Evolutionary conservation across 2,797 vertebrate species (phyloP).

Genomic region (Podargus strigoides): DNA sequence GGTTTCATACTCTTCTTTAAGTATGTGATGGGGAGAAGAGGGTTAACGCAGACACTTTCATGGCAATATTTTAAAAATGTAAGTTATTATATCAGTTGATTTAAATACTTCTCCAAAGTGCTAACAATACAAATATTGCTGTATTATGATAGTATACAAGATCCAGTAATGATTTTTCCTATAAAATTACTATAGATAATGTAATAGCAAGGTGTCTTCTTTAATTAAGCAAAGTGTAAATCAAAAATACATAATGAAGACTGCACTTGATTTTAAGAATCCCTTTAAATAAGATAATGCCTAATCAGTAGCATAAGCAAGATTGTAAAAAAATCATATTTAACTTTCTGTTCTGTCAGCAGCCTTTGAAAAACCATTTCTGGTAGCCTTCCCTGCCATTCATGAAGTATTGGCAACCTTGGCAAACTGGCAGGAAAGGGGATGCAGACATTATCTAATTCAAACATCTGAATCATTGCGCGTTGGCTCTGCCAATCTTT

Average conservation of each 20-base stretch:
- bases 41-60: constrained; percentile 1
- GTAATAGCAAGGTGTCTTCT: not conserved
- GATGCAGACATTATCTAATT: not conserved
- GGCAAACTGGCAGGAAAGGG: constrained; percentile 33
- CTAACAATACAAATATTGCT: not conserved
- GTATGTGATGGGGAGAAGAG: not conserved
- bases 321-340: not conserved
- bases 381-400: constrained; percentile 25
- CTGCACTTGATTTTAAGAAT: not conserved
- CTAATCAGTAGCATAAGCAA: not conserved
- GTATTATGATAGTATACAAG: not conserved
- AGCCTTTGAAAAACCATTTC: constrained; percentile 2
- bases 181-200: not conserved
- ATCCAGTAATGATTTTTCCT: not conserved
- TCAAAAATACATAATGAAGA: not conserved
- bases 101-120: not conserved
- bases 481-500: not conserved
- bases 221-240: not conserved
- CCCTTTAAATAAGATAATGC: not conserved
- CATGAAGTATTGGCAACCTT: constrained; percentile 5
- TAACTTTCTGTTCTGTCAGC: not conserved
- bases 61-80: not conserved
- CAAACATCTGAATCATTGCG: not conserved
- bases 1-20: constrained; percentile 11
- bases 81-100: not conserved